These are phyloP conservation scores for Sisyra terminalis DNA, from an alignment of 2,888 invertebrate genomes.

Conservation along the genomic window DNA sequence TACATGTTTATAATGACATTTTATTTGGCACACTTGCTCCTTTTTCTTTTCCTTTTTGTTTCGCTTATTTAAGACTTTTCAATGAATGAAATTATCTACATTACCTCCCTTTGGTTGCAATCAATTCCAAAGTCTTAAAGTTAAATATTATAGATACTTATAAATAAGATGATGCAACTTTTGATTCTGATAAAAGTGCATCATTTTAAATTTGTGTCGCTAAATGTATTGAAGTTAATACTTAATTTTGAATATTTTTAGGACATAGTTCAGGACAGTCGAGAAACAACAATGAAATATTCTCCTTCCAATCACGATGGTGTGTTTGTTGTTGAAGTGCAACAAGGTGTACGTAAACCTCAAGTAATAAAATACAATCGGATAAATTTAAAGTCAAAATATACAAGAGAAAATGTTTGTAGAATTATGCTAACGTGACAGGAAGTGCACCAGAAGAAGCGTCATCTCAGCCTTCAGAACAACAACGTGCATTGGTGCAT, in stretches of 20 bases:
- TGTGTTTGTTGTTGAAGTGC: conserved; percentile 57
- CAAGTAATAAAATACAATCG: conserved; percentile 15
- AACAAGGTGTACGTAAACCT: conserved; percentile 29
- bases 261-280: conserved; percentile 53
- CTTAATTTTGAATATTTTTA: conserved; percentile 22
- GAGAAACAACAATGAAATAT: conserved; percentile 60
- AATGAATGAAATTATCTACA: too few species aligned
- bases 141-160: too few species aligned
- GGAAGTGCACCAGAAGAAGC: conserved; percentile 9
- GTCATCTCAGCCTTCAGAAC: conserved; percentile 17
- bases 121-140: too few species aligned
- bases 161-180: too few species aligned
- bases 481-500: conserved; percentile 35
- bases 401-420: neutral
- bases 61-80: too few species aligned
- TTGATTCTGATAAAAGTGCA: too few species aligned
- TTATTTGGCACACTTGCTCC: too few species aligned
- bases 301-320: conserved; percentile 52
- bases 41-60: too few species aligned
- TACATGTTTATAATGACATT: too few species aligned
- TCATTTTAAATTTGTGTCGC: too few species aligned
- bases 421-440: conserved; percentile 7
- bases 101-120: too few species aligned
- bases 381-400: neutral
- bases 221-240: neutral